A percentile compares a stretch with the other conserved stretches of the same genome.
These are phyloP conservation scores for Antigone vipio DNA, from an alignment of 2,113 vertebrate genomes.

Conservation along the genomic window DNA sequence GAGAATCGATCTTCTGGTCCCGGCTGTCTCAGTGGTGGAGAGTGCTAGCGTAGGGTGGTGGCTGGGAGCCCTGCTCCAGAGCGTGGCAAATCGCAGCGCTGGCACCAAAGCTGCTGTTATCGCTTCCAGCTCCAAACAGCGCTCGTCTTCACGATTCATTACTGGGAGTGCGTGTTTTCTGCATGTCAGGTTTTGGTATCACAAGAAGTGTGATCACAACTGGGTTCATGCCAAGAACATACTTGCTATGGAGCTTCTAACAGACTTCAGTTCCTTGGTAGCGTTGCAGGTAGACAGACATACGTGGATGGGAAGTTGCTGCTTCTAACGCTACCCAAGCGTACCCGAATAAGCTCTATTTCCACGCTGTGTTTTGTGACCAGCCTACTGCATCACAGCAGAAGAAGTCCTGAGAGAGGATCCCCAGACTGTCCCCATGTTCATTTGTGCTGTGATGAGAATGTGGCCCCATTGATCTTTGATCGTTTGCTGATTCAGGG, in stretches of 20 bases:
- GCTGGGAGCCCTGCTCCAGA: not conserved
- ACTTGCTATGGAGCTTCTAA: not conserved
- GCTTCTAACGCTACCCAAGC: not conserved
- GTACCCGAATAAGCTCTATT: not conserved
- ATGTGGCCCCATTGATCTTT: not conserved
- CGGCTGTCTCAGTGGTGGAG: not conserved
- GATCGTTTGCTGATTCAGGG: not conserved
- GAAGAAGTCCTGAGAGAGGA: not conserved
- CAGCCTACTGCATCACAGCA: not conserved
- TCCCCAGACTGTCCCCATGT: not conserved
- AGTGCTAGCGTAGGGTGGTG: not conserved
- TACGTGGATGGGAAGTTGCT: not conserved
- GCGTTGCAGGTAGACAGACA: not conserved
- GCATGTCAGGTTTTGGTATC: constrained; percentile 43
- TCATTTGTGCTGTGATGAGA: not conserved
- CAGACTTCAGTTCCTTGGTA: constrained; percentile 2
- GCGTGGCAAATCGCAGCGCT: not conserved
- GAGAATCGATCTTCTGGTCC: not conserved
- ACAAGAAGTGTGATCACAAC: constrained; percentile 22
- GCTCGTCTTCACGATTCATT: not conserved
- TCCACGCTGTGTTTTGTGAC: not conserved
- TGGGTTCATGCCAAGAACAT: constrained; percentile 21
- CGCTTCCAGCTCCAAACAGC: constrained; percentile 6
- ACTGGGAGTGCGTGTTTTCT: not conserved
- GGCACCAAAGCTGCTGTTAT: not conserved